A percentile compares a stretch with the other conserved stretches of the same genome.
These are phyloP conservation scores for Drosophila subobscura DNA, from an alignment of 1,140 invertebrate species.

Conservation along the genomic window DNA sequence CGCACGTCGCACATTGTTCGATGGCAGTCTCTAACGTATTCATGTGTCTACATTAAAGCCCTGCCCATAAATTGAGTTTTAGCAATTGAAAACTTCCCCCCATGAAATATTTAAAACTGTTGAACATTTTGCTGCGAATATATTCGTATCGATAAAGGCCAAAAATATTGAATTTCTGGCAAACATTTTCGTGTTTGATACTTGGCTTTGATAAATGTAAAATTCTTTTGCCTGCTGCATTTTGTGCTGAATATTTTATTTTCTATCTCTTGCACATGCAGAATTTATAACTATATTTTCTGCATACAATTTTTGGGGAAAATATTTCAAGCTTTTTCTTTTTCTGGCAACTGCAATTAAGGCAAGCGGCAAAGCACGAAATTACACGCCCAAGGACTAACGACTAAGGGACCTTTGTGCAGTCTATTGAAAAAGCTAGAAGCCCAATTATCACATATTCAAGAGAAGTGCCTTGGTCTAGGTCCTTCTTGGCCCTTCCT, in stretches of 20 bases:
- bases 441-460: constrained; percentile 77
- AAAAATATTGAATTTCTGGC: background rate
- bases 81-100: constrained; percentile 3
- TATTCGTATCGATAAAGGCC: background rate
- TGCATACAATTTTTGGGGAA: constrained; percentile 13
- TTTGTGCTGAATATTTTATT: constrained; percentile 1
- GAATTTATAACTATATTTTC: constrained; percentile 5
- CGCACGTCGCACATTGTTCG: constrained; percentile 26
- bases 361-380: constrained; percentile 23
- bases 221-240: background rate
- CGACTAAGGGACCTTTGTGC: constrained; percentile 10
- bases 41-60: constrained; percentile 36
- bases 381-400: constrained; percentile 7
- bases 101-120: constrained; percentile 13
- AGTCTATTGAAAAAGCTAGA: constrained; percentile 53
- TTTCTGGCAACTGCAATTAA: constrained; percentile 52
- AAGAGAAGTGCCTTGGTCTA: constrained; percentile 38
- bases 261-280: constrained; percentile 23
- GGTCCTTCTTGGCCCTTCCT: constrained; percentile 26
- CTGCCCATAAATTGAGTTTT: constrained; percentile 20
- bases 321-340: constrained; percentile 20
- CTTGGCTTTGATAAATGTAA: too few species aligned
- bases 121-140: background rate
- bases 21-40: background rate
- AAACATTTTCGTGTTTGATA: background rate